A percentile compares a stretch with the other conserved stretches of the same genome.
phyloP scores from a whole-genome alignment of 1,140 invertebrate genomes.

The Leptinotarsa defecta region DNA sequence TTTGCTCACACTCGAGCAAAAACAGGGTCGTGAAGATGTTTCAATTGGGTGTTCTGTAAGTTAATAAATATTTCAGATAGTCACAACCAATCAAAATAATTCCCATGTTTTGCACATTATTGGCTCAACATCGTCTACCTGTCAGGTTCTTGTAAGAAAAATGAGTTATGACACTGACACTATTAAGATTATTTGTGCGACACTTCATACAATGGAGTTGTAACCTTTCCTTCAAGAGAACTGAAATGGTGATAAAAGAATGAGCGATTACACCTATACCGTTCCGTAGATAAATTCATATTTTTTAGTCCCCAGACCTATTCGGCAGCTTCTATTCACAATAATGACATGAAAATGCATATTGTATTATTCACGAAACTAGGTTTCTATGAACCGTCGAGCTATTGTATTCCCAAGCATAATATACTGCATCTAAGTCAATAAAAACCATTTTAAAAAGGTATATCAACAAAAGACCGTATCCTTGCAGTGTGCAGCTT shows the following conservation, averaged over 20 bases:
- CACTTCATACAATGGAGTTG: too few relatives aligned
- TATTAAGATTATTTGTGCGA: too few relatives aligned
- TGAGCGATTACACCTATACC: neutral
- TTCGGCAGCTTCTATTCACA: neutral
- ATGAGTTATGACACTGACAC: too few relatives aligned
- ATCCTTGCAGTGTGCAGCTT: constrained; percentile 9
- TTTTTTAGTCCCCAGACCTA: neutral
- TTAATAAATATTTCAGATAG: neutral
- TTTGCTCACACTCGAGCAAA: too few relatives aligned
- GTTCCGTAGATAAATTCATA: neutral
- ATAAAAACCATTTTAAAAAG: constrained; percentile 8
- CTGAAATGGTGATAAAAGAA: neutral
- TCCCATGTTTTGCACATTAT: too few relatives aligned
- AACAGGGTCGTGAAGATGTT: too few relatives aligned
- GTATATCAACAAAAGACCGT: constrained; percentile 12
- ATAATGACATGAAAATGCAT: constrained; percentile 15
- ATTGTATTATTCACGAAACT: constrained; percentile 5
- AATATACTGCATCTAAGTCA: constrained; percentile 17
- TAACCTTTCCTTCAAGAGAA: too few relatives aligned
- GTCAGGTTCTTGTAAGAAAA: too few relatives aligned
- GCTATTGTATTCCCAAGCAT: neutral
- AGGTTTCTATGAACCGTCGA: constrained; percentile 2
- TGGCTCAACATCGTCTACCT: too few relatives aligned
- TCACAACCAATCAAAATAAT: neutral
- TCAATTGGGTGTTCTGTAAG: neutral